These are phyloP conservation scores for Poeciliopsis presidionis DNA, from an alignment of 2,797 vertebrate genomes.

Conservation along the genomic window DNA sequence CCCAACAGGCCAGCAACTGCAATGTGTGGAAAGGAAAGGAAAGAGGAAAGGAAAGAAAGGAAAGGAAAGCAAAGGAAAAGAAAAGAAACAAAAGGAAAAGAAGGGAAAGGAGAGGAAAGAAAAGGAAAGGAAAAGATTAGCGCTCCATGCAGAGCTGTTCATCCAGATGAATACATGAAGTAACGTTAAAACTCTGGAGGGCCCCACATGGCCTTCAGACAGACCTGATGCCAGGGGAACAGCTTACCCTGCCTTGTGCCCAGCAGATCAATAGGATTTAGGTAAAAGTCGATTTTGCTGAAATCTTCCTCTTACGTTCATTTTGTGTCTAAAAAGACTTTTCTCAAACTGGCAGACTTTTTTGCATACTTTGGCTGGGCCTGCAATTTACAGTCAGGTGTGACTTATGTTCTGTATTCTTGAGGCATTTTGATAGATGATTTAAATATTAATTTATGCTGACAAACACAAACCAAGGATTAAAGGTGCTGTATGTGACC, in stretches of 20 bases:
- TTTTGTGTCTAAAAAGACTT: conserved; percentile 64
- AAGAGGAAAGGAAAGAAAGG: conserved; percentile 38
- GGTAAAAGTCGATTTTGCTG: conserved; percentile 78
- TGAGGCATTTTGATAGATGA: too few species aligned
- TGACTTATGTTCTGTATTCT: too few species aligned
- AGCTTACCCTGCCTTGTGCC: conserved; percentile 80
- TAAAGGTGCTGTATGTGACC: too few species aligned
- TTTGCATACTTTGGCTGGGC: too few species aligned
- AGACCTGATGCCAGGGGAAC: conserved; percentile 76
- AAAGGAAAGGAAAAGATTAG: conserved; percentile 66
- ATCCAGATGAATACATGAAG: conserved; percentile 79
- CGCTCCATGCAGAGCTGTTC: conserved; percentile 80
- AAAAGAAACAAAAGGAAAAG: conserved; percentile 24
- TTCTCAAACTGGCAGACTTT: conserved; percentile 38
- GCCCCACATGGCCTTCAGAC: conserved; percentile 74
- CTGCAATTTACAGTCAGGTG: too few species aligned
- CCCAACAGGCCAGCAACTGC: conserved; percentile 63
- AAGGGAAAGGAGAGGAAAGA: conserved; percentile 41
- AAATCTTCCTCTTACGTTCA: conserved; percentile 75
- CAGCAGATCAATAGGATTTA: conserved; percentile 81
- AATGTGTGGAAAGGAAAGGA: conserved; percentile 47
- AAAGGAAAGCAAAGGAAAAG: conserved; percentile 32
- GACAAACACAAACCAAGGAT: too few species aligned
- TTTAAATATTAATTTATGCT: too few species aligned
- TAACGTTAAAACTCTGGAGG: conserved; percentile 78